Base-by-base conservation (phyloP, 37 sponge, comb jelly and placozoan genomes). In the Agelas oroides region DNA sequence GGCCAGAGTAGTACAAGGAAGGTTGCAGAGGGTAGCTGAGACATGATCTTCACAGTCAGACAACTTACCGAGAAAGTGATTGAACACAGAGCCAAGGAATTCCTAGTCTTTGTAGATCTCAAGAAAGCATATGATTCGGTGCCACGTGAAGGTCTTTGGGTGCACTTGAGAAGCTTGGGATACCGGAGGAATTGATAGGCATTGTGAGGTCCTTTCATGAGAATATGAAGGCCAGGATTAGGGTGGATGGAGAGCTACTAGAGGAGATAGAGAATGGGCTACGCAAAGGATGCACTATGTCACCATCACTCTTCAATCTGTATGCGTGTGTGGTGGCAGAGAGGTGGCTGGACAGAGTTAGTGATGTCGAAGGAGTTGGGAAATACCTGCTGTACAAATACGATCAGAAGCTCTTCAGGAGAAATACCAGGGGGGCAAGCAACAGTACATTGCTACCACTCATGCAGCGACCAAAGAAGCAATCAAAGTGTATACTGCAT, bases 201-300 rank as follows among this genome's bases (percentile, higher is more conserved):
- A 17, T 82, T 24, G 21, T 71, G 39, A 32, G 72, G 28, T 70
- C 73, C 34, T 82, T 68, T 32, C 71, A 82, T 17, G 23, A 46
- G 16, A 39, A 41, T 58, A 82, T 82, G 83, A 33, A 57, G 59
- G 83, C 83, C 73, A 70, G 28, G 28, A 53, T 82, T 11, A 6
- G 72, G 34, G 46, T 82, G 8, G 83, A 82, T 71, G 62, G 73
- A 28, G 59, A 46, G 33, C 59, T 82, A 25, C 61, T 70, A 20
- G 59, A 70, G 73, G 59, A 82, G 23, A 70, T 70, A 20, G 54
- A 70, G 12, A 62, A 63, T 18, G 72, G 54, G 24, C 36, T 69
- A 38, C 33, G 75, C n/a, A n/a, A n/a, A n/a, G n/a, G n/a, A n/a
- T n/a, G n/a, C n/a, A n/a, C n/a, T n/a, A n/a, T 57, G 59, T 16